Evolutionary conservation across 2,888 invertebrate species (phyloP), one percentile per base, ranked within the genome.

Genomic region (Pandemis corylana): DNA sequence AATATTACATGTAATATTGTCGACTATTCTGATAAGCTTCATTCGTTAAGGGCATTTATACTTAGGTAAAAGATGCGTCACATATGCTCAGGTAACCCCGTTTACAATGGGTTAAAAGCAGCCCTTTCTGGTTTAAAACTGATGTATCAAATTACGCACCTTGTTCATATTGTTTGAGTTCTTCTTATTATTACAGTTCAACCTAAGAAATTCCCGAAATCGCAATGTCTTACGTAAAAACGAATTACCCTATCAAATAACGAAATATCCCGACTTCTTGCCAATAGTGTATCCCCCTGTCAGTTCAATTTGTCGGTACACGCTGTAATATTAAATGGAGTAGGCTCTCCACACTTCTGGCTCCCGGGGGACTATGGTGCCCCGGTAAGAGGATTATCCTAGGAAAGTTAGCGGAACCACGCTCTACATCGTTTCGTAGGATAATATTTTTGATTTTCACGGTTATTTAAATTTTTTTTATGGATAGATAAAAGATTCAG

Each of bases 261-360:
- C 20, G 13, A 64, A 64, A 64, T 53, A 72, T 42, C 12, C 51
- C 49, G 61, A 28, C 64, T 64, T 64, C 70, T 53, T 64, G 49
- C 41, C 72, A 68, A 61, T 74, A 69, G 51, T 65, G 44, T 28
- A 65, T 59, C 46, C 68, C 42, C 59, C 44, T 65, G 66, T 62
- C 61, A 68, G 64, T 68, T 71, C 53, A 66, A 59, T 56, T 67
- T 61, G 44, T 41, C 62, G 46, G 62, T 51, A 64, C 62, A 10
- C 36, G 67, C 62, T 56, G 28, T 28, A 59, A 62, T 75, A 75
- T 70, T 66, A 67, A 71, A 75, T 62, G 74, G 72, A 59, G 67
- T 72, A 71, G 75, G 75, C 75, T 75, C 56, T 75, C 75, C 75
- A 75, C 75, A 71, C 75, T 71, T 71, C 66, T 61, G 51, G 41